Conservation (phyloP, 2,888 invertebrate genomes). For the Neoascia interrupta region DNA sequence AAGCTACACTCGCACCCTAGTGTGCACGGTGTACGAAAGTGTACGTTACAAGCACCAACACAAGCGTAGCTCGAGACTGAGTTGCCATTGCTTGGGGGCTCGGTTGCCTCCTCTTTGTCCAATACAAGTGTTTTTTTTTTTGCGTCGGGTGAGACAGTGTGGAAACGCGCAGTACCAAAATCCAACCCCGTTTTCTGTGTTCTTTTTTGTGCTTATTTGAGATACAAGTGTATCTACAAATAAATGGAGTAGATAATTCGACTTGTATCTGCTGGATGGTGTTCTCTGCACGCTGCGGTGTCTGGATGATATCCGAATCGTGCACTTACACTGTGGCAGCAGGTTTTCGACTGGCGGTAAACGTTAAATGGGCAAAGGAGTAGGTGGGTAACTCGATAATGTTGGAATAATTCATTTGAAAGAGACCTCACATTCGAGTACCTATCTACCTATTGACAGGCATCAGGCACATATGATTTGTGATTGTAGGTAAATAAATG, state of each 20-base stretch:
- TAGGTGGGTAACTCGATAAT: slow-evolving; percentile 65
- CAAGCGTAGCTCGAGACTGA: not conserved
- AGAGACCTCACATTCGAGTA: slow-evolving; percentile 17
- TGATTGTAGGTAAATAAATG: not conserved
- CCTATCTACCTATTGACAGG: slow-evolving; percentile 23
- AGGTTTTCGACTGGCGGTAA: slow-evolving; percentile 52
- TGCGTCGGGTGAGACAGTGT: slow-evolving; percentile 12
- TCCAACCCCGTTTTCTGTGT: slow-evolving; percentile 35
- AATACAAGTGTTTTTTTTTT: too few relatives aligned
- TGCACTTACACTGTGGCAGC: slow-evolving; percentile 63
- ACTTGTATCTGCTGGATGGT: slow-evolving; percentile 67
- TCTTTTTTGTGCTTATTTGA: slow-evolving; percentile 23
- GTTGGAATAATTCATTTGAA: slow-evolving; percentile 61
- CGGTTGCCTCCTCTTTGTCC: slow-evolving; percentile 64
- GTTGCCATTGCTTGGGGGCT: slow-evolving; percentile 52
- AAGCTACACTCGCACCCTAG: slow-evolving; percentile 71
- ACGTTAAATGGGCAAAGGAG: slow-evolving; percentile 50
- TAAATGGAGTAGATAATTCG: slow-evolving; percentile 67
- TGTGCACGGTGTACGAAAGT: slow-evolving; percentile 41
- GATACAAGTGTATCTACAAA: slow-evolving; percentile 32
- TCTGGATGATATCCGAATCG: slow-evolving; percentile 59
- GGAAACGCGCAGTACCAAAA: slow-evolving; percentile 58
- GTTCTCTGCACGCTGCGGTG: too few relatives aligned
- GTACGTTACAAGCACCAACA: slow-evolving; percentile 27
- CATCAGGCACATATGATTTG: slow-evolving; percentile 13